Conservation (phyloP, 1,140 invertebrate species). For the Brachionus plicatilis region DNA sequence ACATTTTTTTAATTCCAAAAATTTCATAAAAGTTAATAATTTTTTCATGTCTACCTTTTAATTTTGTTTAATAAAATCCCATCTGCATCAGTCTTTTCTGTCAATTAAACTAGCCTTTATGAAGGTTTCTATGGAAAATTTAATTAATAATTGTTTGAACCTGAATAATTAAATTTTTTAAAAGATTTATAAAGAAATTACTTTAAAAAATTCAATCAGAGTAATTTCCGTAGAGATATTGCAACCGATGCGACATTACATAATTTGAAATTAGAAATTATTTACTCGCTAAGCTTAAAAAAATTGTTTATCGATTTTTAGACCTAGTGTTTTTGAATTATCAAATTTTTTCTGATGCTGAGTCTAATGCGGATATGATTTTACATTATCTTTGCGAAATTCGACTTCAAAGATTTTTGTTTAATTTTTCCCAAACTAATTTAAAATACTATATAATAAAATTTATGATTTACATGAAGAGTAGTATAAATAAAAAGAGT, state of each 20-base stretch:
- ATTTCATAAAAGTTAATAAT: neutral
- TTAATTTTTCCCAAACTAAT: neutral
- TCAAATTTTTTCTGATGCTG: neutral
- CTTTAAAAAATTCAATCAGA: neutral
- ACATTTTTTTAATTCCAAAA: too few relatives aligned
- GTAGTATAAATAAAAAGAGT: neutral
- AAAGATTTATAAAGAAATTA: neutral
- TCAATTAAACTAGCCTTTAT: too few relatives aligned
- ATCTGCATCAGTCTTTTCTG: neutral
- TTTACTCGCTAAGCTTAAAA: neutral
- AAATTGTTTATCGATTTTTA: neutral
- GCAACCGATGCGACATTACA: neutral
- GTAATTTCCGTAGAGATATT: neutral
- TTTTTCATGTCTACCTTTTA: neutral
- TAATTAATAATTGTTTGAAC: too few relatives aligned
- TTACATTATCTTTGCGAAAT: neutral
- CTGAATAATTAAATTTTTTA: neutral
- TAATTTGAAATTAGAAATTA: neutral
- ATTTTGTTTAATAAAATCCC: neutral
- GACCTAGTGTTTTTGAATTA: neutral
- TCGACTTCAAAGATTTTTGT: neutral
- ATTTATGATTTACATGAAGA: neutral
- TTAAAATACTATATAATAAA: neutral
- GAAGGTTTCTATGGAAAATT: too few relatives aligned
- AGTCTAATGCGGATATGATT: neutral